Evolutionary conservation across 2,113 vertebrate genomes (phyloP), one percentile per base, ranked within the genome.

Genomic region (Oreochromis spilurus): DNA sequence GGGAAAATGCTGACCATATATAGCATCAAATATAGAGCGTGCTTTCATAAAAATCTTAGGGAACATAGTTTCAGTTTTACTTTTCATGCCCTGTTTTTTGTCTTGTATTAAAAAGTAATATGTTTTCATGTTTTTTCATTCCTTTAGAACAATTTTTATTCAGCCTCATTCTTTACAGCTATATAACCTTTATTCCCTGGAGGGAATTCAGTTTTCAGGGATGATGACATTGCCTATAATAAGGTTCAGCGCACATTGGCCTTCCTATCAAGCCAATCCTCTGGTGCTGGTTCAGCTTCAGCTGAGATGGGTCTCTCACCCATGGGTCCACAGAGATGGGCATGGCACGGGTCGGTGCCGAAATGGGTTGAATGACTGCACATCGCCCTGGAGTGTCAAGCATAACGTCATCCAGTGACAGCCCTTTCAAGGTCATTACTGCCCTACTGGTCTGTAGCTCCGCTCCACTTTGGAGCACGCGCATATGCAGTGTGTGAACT

Each of bases 381-480:
- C 75, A 52, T 85, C 78, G 40, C 81, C 87, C 90, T 13, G 82
- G 75, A 89, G 92, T 89, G 86, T 88, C 72, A 60, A 88, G 87
- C 87, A 78, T 83, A 94, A 92, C 90, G 88, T 92, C 89, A 81
- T 52, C 79, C 77, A 57, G 48, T 81, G 92, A 92, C 52, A 6
- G 84, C 58, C 52, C 67, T 55, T 89, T 90, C 94, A 95, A 96
- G 95, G 96, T 95, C 92, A 93, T 86, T 85, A 72, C 80, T 89
- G 84, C 45, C 70, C 26, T 31, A n/a, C 45, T 34, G 45, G 72
- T 77, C 26, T 77, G 17, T 7, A 50, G 45, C 72, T 77, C 3
- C 45, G 8, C 45, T 31, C 60, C 10, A 31, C 24, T 52, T 77
- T 77, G 26, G 26, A 52, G 72, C 45, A 77, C 13, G 45, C 72